Conservation (phyloP, 1,140 invertebrate species). For the Ceratina japonica region DNA sequence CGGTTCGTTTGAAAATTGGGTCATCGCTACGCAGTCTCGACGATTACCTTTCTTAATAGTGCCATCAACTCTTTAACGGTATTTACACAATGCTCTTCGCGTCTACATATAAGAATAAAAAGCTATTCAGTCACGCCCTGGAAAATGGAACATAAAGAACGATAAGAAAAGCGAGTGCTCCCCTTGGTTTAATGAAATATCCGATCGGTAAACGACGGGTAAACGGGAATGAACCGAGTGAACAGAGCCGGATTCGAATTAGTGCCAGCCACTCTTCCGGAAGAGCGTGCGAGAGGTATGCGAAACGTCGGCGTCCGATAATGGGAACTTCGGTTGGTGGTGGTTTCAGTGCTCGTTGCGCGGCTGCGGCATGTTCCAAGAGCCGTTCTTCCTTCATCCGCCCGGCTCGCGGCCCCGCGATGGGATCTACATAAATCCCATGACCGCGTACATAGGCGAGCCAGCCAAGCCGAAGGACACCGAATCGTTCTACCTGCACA, state of each 20-base stretch:
- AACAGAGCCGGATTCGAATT: neutral
- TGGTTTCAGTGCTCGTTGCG: constrained; percentile 71
- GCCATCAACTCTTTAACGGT: no score
- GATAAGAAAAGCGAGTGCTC: no score
- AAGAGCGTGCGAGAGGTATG: constrained; percentile 39
- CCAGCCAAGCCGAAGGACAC: constrained; percentile 74
- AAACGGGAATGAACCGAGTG: neutral
- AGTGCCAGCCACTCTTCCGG: constrained; percentile 27
- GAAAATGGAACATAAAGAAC: no score
- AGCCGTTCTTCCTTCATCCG: constrained; percentile 78
- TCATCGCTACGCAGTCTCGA: no score
- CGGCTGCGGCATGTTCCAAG: constrained; percentile 76
- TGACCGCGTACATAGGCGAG: constrained; percentile 79
- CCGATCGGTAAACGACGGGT: no score
- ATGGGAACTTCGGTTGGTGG: neutral
- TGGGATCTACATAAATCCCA: constrained; percentile 90
- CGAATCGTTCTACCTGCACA: constrained; percentile 91
- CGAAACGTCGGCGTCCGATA: constrained; percentile 23
- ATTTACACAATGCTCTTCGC: no score
- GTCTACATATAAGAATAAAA: no score
- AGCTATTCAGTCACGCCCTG: no score
- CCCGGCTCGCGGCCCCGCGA: constrained; percentile 82
- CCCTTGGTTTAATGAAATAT: no score
- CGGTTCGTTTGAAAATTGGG: no score
- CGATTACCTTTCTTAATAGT: no score